Percentiles rank a stretch among this genome's conserved stretches.
phyloP scores from a whole-genome alignment of 2,888 invertebrate species.

The Monochamus alternatus region DNA sequence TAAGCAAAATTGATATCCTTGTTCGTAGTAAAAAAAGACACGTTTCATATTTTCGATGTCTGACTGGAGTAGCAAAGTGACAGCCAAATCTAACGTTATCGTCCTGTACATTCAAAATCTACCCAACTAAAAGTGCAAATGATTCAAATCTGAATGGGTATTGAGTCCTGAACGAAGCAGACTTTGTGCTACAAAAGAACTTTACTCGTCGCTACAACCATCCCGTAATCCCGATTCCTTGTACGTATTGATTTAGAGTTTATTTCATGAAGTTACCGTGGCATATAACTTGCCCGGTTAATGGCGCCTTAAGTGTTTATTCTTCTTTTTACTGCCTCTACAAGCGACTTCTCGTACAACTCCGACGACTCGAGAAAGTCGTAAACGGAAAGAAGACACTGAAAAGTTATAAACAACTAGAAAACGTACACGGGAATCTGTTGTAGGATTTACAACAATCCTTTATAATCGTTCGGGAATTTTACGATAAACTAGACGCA shows the following conservation, averaged over 20 bases:
- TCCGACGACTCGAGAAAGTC: conserved; percentile 21
- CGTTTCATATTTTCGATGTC: too few relatives aligned
- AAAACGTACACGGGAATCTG: conserved; percentile 32
- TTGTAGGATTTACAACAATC: conserved; percentile 36
- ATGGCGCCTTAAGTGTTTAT: conserved; percentile 38
- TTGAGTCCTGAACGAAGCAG: neutral
- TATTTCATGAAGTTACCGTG: conserved; percentile 26
- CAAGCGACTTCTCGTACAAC: conserved; percentile 34
- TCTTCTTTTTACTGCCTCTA: conserved; percentile 32
- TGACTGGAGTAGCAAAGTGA: too few relatives aligned
- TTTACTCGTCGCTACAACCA: conserved; percentile 13
- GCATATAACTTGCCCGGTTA: conserved; percentile 28
- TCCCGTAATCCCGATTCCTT: conserved; percentile 20
- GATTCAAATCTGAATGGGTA: too few relatives aligned
- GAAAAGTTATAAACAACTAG: conserved; percentile 38
- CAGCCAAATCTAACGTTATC: too few relatives aligned
- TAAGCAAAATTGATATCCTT: too few relatives aligned
- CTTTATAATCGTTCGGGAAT: conserved; percentile 32
- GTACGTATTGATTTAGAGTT: conserved; percentile 33
- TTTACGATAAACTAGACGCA: conserved; percentile 37
- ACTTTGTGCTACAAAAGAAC: conserved; percentile 24
- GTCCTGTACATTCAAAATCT: too few relatives aligned
- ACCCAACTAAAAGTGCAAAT: too few relatives aligned
- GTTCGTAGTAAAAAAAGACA: too few relatives aligned
- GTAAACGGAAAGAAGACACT: conserved; percentile 34